These are phyloP conservation scores for Helogale parvula DNA, from an alignment of 2,113 vertebrate species.

Conservation along the genomic window DNA sequence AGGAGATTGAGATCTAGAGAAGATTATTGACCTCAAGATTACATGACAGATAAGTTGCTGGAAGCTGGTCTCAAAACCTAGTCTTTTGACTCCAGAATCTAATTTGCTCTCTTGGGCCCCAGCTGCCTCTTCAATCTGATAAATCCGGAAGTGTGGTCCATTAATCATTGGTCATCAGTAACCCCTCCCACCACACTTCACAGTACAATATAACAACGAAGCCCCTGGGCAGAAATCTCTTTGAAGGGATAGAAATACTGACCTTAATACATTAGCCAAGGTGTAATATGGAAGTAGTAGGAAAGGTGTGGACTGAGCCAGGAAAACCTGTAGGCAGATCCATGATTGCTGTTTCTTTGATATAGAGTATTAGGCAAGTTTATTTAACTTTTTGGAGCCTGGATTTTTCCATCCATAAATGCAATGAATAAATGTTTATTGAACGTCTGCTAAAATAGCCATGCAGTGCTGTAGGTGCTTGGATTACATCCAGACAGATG, in stretches of 20 bases:
- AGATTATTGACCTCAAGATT: background rate
- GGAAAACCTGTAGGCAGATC: background rate
- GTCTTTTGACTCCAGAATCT: background rate
- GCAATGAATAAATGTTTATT: background rate
- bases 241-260: background rate
- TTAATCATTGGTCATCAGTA: background rate
- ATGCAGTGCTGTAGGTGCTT: background rate
- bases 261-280: slow-evolving; percentile 16
- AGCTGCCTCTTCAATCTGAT: background rate
- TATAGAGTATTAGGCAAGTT: background rate
- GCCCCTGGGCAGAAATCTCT: background rate
- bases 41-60: background rate
- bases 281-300: background rate
- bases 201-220: background rate
- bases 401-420: background rate
- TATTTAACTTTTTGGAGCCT: background rate
- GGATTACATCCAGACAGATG: background rate
- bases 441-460: background rate
- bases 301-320: background rate
- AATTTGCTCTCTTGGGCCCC: background rate
- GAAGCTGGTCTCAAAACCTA: background rate
- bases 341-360: background rate
- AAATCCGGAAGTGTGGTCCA: background rate
- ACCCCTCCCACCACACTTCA: background rate
- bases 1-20: background rate